Base-by-base conservation (phyloP, 2,888 invertebrate genomes). In the Drosophila formosana region DNA sequence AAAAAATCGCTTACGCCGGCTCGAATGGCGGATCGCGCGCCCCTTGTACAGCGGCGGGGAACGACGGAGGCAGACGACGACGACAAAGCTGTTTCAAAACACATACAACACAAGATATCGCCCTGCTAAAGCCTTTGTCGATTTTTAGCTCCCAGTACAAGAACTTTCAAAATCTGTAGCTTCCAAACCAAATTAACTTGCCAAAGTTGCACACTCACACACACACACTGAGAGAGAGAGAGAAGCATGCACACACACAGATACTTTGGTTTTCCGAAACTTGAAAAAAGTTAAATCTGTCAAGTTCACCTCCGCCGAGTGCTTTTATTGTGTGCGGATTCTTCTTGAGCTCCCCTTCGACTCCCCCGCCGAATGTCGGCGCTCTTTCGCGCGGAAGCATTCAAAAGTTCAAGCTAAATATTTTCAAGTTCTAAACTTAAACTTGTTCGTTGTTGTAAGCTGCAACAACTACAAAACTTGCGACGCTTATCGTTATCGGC, bases 101-200 rank as follows among this genome's bases (percentile, higher is more conserved):
- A 72, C 60, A 56, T n/a, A n/a, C n/a, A n/a, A 37, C 51, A 70
- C 55, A 55, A 76, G 57, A 87, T 78, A 89, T 87, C 85, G 88
- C 89, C 90, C 88, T 90, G 79, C 91, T 90, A 91, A 91, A 90
- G 89, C 89, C 82, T 87, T 84, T 86, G 78, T 75, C 77, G 88
- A 83, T 91, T 91, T 91, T 91, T 87, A 90, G 91, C 91, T 89
- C 91, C 91, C 90, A 91, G 90, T 88, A 91, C 88, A 86, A 90
- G 89, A 91, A 91, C 91, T 91, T 91, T 91, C 88, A 88, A 82
- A 87, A 89, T 86, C 80, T 85, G 83, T 90, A 90, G 90, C 91
- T 91, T 90, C 90, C 90, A 90, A 82, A 86, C 75, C 58, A 79
- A 78, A 81, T 82, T 84, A 85, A 89, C 89, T 80, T 85, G 72